phyloP scores from a whole-genome alignment of 2,888 invertebrate species.

The Drosophila testacea region DNA sequence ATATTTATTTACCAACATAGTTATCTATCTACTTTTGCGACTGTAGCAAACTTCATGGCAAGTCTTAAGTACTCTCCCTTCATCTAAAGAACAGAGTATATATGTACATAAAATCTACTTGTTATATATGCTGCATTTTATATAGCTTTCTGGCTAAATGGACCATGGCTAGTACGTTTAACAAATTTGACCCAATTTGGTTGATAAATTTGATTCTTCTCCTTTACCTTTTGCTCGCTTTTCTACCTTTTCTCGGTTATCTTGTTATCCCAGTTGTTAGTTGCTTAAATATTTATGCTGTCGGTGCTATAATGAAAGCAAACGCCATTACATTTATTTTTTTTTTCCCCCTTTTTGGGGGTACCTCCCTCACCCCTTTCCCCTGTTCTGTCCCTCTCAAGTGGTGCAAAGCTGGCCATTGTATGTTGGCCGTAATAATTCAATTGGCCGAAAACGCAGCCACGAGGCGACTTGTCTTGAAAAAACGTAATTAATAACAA shows the following conservation, averaged over 20 bases:
- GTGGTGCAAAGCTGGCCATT: constrained; percentile 14
- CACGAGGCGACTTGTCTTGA: constrained; percentile 41
- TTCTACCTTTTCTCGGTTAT: constrained; percentile 43
- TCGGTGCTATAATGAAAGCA: constrained; percentile 70
- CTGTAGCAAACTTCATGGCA: neutral
- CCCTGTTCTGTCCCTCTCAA: neutral
- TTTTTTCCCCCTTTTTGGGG: neutral
- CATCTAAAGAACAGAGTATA: neutral
- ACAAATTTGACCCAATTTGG: constrained; percentile 66
- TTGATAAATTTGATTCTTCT: constrained; percentile 40
- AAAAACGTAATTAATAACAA: constrained; percentile 75
- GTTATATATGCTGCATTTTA: constrained; percentile 15
- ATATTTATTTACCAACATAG: too few species aligned
- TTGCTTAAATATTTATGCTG: constrained; percentile 77
- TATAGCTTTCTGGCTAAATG: constrained; percentile 23
- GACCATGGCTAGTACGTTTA: constrained; percentile 28
- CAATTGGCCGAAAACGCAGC: constrained; percentile 68
- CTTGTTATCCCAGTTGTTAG: constrained; percentile 71
- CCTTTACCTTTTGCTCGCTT: constrained; percentile 11
- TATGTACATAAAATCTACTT: constrained; percentile 42
- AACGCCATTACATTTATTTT: constrained; percentile 65
- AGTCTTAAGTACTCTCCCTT: neutral
- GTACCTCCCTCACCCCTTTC: neutral
- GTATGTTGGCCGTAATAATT: constrained; percentile 71
- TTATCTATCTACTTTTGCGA: neutral